Evolutionary conservation across 2,888 invertebrate species (phyloP).

Genomic region (Idaea aversata): DNA sequence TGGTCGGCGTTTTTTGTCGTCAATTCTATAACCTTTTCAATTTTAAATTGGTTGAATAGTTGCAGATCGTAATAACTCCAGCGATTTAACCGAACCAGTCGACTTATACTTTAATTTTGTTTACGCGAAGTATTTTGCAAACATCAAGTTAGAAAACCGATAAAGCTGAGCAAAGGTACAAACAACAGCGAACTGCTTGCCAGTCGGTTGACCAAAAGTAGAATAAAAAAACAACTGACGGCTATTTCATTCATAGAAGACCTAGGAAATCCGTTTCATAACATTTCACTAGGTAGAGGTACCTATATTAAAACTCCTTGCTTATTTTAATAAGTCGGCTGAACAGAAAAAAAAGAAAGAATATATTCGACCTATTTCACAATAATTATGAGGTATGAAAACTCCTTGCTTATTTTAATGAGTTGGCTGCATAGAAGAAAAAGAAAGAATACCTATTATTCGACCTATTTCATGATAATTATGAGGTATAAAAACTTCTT

Average conservation of each 20-base stretch:
- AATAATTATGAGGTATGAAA: not conserved
- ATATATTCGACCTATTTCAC: no score
- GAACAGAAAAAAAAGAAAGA: not conserved
- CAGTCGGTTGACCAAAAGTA: not conserved
- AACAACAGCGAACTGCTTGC: not conserved
- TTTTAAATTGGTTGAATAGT: not conserved
- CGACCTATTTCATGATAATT: not conserved
- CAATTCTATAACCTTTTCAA: not conserved
- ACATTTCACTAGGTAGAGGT: no score
- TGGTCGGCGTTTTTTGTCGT: not conserved
- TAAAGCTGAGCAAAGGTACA: conserved; percentile 14
- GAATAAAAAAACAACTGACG: not conserved
- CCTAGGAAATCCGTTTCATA: not conserved
- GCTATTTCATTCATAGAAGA: no score
- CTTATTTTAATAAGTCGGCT: not conserved
- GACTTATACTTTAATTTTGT: conserved; percentile 11
- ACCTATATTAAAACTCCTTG: not conserved
- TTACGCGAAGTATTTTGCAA: conserved; percentile 25
- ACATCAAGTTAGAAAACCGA: conserved; percentile 20
- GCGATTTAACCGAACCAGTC: not conserved
- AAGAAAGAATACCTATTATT: no score
- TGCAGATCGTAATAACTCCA: not conserved
- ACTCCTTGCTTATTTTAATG: not conserved
- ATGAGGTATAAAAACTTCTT: not conserved
- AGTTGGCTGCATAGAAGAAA: not conserved